These are phyloP conservation scores for Seriola dumerili DNA, from an alignment of 2,113 vertebrate genomes.

Conservation along the genomic window DNA sequence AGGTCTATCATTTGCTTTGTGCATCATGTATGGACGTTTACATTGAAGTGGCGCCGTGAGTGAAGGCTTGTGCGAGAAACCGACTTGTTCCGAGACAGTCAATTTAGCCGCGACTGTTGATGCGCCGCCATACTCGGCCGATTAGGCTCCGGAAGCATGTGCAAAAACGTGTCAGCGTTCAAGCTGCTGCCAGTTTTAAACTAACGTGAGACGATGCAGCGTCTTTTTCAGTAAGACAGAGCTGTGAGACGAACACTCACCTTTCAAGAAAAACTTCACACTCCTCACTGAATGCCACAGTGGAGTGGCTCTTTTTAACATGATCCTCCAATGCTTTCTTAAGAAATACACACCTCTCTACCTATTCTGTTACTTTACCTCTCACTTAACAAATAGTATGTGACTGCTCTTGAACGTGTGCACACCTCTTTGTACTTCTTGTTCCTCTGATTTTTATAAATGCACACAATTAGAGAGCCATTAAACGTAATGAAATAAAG, in stretches of 20 bases:
- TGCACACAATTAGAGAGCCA: constrained; percentile 76
- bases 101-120: constrained; percentile 2
- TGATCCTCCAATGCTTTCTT: neutral
- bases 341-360: neutral
- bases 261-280: constrained; percentile 1
- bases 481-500: constrained; percentile 82
- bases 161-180: constrained; percentile 15
- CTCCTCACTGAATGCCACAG: neutral
- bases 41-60: neutral
- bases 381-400: neutral
- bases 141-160: constrained; percentile 26
- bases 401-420: neutral
- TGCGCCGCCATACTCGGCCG: neutral
- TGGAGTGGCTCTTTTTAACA: neutral
- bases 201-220: neutral
- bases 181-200: constrained; percentile 33
- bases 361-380: neutral
- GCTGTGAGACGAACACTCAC: neutral
- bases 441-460: constrained; percentile 72
- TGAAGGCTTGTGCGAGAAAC: constrained; percentile 19
- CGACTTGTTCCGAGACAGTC: constrained; percentile 11
- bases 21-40: neutral
- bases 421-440: constrained; percentile 39
- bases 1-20: constrained; percentile 32
- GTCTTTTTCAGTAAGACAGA: neutral